Conservation (phyloP, 2,797 vertebrate genomes). For the Carcharodon carcharias region DNA sequence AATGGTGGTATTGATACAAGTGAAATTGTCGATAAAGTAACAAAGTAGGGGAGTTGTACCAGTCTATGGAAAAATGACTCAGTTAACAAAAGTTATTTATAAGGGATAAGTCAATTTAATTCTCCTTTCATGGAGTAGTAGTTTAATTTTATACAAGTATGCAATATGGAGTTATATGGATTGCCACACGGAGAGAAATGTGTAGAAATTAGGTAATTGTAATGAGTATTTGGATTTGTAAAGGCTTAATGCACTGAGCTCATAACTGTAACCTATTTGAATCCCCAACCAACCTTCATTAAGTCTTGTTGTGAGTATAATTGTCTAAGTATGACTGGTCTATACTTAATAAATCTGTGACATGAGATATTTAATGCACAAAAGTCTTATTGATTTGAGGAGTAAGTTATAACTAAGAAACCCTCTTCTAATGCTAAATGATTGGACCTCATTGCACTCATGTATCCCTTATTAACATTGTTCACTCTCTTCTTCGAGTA, state of each 20-base stretch:
- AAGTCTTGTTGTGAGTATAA: background rate
- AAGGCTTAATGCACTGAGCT: background rate
- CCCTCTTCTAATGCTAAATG: too few relatives aligned
- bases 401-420: background rate
- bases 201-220: background rate
- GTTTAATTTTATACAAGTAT: background rate
- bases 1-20: background rate
- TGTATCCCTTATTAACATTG: background rate
- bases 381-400: background rate
- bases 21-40: background rate
- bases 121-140: background rate
- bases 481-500: background rate
- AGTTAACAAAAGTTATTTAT: background rate
- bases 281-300: background rate
- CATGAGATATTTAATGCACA: background rate
- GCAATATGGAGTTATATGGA: background rate
- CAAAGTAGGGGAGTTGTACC: background rate
- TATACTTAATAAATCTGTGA: background rate
- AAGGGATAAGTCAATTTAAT: background rate
- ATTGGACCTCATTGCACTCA: background rate
- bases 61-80: background rate
- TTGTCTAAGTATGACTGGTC: background rate
- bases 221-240: background rate
- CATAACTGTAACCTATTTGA: background rate
- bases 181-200: background rate